Evolutionary conservation across 2,888 invertebrate species (phyloP), one percentile per base, ranked within the genome.

Genomic region (Hirtodrosophila confusa): DNA sequence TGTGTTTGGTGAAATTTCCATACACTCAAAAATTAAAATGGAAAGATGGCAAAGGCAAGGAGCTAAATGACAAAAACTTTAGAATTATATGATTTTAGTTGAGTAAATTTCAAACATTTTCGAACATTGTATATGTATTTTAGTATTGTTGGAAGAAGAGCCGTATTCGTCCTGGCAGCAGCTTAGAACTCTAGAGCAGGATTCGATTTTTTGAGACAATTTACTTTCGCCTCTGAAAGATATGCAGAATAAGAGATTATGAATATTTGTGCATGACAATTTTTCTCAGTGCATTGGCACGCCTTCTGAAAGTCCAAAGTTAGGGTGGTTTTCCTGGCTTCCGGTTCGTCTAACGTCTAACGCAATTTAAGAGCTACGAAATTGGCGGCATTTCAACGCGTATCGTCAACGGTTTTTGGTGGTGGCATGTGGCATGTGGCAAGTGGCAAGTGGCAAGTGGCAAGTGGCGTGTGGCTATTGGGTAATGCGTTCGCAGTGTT

Each of bases 371-470:
- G 61, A 72, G 57, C 64, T 53, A 57, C 73, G 64, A 68, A 78
- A 83, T 83, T 86, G 83, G 77, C 71, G 78, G 75, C 73, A 86
- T 78, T 85, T 86, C 75, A 75, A 72, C 86, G 82, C 69, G 67
- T 72, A 69, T 72, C 41, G 51, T 62, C 40, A 53, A 60, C 53
- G 56, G 43, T 47, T 44, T 58, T 64, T 44, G 78, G 69, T 68
- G 77, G 77, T 75, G 84, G 71, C 61, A 63, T 60, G 78, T 40
- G 56, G 60, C 31, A 45, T 51, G 56, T 35, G 60, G 44, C 57
- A 40, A 35, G 23, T 41, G 57, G 45, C 48, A n/a, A n/a, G n/a
- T n/a, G n/a, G 60, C 31, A 45, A 51, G 56, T 35, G 60, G 44
- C 57, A 40, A 35, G 23, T 41, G 57, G 45, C 48, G 27, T 43